Evolutionary conservation across 1,140 invertebrate genomes (phyloP).

Genomic region (Plutomurus gul): DNA sequence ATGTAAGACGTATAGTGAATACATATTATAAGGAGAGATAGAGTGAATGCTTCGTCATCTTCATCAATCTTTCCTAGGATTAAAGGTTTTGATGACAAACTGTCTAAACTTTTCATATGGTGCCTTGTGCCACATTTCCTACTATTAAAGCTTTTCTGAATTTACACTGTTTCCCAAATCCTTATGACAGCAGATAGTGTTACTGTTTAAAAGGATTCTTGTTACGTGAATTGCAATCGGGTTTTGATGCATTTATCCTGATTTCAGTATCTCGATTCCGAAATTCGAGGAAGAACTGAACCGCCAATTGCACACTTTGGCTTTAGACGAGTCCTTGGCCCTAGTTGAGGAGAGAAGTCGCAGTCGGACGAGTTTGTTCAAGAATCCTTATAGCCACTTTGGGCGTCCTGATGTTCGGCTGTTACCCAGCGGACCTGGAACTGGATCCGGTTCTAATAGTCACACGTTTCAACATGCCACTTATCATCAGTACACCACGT

Average conservation of each 20-base stretch:
- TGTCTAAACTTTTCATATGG: not conserved
- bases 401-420: constrained; percentile 52
- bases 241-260: not conserved
- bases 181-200: not conserved
- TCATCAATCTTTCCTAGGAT: not conserved
- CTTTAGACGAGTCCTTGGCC: constrained; percentile 52
- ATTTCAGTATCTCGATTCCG: constrained; percentile 43
- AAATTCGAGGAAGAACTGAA: constrained; percentile 52
- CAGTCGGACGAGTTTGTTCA: constrained; percentile 39
- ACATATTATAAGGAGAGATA: not conserved
- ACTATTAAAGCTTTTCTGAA: not conserved
- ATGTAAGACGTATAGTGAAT: not conserved
- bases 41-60: constrained; percentile 7
- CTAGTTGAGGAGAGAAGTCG: constrained; percentile 51
- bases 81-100: constrained; percentile 21
- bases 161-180: not conserved
- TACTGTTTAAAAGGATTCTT: not conserved
- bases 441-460: constrained; percentile 27
- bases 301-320: constrained; percentile 50
- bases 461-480: constrained; percentile 38
- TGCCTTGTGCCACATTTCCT: not conserved
- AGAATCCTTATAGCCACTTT: constrained; percentile 54
- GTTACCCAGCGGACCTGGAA: constrained; percentile 41
- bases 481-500: constrained; percentile 43
- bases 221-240: not conserved